phyloP scores from a whole-genome alignment of 2,113 vertebrate species.

The Campylomormyrus numenius region DNA sequence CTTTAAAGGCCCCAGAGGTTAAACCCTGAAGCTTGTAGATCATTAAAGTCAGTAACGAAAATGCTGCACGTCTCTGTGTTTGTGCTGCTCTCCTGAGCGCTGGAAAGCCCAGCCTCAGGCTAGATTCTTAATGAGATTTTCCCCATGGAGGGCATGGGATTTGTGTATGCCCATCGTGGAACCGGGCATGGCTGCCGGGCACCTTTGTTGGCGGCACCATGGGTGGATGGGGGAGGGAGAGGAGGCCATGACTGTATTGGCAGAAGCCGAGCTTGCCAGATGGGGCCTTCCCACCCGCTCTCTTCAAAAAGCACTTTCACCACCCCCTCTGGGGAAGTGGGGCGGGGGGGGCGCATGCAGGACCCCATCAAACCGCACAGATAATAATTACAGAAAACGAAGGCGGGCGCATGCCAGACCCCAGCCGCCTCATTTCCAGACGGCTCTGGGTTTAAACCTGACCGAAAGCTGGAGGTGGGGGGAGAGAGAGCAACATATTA shows the following conservation, averaged over 20 bases:
- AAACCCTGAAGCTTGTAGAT: neutral
- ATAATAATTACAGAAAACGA: constrained; percentile 40
- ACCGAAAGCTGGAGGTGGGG: constrained; percentile 38
- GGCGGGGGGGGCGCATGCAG: constrained; percentile 5
- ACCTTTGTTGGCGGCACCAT: neutral
- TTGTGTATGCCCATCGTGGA: constrained; percentile 37
- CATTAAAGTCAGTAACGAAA: too few species aligned
- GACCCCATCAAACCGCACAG: constrained; percentile 24
- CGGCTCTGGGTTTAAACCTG: constrained; percentile 49
- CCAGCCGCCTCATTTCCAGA: constrained; percentile 44
- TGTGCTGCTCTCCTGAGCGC: neutral
- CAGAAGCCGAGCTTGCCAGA: constrained; percentile 50
- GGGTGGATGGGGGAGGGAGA: neutral
- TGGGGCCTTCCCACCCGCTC: constrained; percentile 49
- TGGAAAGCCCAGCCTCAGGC: neutral
- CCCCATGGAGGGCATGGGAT: neutral
- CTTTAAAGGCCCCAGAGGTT: neutral
- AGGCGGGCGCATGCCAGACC: constrained; percentile 37
- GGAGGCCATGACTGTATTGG: constrained; percentile 35
- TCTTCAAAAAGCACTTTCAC: neutral
- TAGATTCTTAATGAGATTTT: neutral
- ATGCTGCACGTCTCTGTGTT: neutral
- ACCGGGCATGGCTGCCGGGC: constrained; percentile 39
- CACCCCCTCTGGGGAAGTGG: constrained; percentile 27
- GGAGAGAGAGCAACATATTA: constrained; percentile 23